A percentile compares a stretch with the other conserved stretches of the same genome.
Evolutionary conservation across 2,113 vertebrate species (phyloP).

Genomic region (Ictalurus furcatus): DNA sequence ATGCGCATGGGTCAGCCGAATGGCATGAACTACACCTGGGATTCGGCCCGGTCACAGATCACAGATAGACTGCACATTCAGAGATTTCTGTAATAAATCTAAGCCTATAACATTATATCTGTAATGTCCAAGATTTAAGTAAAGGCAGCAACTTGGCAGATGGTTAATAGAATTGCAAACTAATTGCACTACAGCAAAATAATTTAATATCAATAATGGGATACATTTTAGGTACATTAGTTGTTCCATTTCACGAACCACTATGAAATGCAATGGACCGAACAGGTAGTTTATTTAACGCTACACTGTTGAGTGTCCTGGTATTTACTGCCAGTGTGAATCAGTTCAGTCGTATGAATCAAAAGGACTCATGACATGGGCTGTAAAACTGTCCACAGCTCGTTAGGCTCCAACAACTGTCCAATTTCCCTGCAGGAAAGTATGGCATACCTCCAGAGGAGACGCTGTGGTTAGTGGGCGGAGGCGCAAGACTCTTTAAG

Average conservation of each 20-base stretch:
- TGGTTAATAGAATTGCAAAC: not conserved
- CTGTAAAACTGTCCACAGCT: constrained; percentile 49
- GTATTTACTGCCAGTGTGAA: constrained; percentile 39
- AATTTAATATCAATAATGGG: not conserved
- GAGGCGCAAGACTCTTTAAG: constrained; percentile 28
- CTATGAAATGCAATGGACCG: constrained; percentile 25
- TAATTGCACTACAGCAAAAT: constrained; percentile 17
- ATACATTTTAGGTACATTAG: not conserved
- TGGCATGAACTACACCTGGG: not conserved
- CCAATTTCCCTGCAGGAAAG: constrained; percentile 46
- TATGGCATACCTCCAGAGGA: constrained; percentile 40
- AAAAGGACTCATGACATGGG: constrained; percentile 36
- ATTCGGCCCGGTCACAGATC: not conserved
- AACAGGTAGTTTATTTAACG: constrained; percentile 32
- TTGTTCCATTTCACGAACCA: not conserved
- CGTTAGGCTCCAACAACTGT: constrained; percentile 49
- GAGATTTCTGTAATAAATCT: not conserved
- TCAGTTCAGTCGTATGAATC: constrained; percentile 39
- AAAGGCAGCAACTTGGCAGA: constrained; percentile 6
- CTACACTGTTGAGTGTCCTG: constrained; percentile 6
- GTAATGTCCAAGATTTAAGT: not conserved
- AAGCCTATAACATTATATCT: not conserved
- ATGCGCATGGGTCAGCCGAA: constrained; percentile 4
- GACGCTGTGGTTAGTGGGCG: constrained; percentile 18
- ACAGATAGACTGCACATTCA: constrained; percentile 21